phyloP scores from a whole-genome alignment of 2,888 invertebrate species.

The Argynnis bischoffii region DNA sequence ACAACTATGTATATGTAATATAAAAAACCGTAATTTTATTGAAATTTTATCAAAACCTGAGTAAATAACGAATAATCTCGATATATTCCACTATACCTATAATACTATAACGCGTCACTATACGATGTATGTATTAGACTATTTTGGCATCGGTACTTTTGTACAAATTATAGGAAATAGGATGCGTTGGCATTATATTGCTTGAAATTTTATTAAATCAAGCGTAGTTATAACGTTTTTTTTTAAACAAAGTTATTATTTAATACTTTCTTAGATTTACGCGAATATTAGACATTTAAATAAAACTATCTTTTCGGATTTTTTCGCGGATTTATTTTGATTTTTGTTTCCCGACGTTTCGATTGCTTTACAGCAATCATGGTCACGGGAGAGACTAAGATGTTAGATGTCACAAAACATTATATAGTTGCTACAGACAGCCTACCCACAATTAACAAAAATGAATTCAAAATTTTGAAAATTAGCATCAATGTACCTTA shows the following conservation, averaged over 20 bases:
- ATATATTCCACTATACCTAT: slow-evolving; percentile 18
- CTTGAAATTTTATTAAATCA: neutral
- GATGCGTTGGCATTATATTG: neutral
- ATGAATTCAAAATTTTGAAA: too few species aligned
- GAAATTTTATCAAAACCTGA: slow-evolving; percentile 3
- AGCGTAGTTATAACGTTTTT: slow-evolving; percentile 27
- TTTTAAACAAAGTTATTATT: neutral
- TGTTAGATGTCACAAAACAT: too few species aligned
- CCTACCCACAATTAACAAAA: too few species aligned
- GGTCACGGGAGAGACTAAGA: too few species aligned
- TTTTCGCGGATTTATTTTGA: too few species aligned
- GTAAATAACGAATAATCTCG: neutral
- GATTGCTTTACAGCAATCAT: too few species aligned
- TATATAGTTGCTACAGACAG: too few species aligned
- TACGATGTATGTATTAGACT: slow-evolving; percentile 16
- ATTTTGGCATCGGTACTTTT: slow-evolving; percentile 37
- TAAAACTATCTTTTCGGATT: too few species aligned
- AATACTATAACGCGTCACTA: slow-evolving; percentile 12
- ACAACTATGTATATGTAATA: neutral
- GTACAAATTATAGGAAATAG: slow-evolving; percentile 22
- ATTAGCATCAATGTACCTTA: too few species aligned
- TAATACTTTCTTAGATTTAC: too few species aligned
- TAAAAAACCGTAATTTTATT: slow-evolving; percentile 1
- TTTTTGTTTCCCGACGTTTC: too few species aligned
- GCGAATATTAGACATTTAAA: too few species aligned